Percentiles rank a stretch among this genome's conserved stretches.
Evolutionary conservation across 1,140 invertebrate species (phyloP).

Genomic region (Leptinotarsa texana): DNA sequence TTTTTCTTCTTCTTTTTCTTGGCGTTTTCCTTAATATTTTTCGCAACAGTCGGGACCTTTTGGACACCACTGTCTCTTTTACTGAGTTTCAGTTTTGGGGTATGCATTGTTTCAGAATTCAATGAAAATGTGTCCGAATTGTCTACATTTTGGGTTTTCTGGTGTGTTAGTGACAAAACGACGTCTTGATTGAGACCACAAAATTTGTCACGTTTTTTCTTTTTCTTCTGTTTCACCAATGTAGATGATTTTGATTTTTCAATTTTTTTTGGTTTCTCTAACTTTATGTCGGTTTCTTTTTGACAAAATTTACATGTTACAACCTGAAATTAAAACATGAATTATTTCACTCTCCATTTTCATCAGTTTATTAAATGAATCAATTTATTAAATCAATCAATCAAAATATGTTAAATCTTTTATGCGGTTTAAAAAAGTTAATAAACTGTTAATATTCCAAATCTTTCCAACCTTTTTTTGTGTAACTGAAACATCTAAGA

Average conservation of each 20-base stretch:
- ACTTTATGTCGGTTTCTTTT: constrained; percentile 24
- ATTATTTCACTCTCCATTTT: no score
- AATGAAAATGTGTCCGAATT: not conserved
- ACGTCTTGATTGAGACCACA: constrained; percentile 34
- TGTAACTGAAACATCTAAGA: no score
- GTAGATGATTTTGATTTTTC: not conserved
- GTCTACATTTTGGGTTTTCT: constrained; percentile 1
- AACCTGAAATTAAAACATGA: constrained; percentile 31
- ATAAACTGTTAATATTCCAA: no score
- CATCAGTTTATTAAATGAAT: no score
- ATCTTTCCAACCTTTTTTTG: no score
- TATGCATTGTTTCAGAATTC: not conserved
- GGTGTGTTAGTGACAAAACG: constrained; percentile 20
- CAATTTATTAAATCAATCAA: no score
- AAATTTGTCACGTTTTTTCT: constrained; percentile 41
- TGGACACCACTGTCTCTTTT: constrained; percentile 19
- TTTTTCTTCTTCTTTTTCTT: constrained; percentile 27
- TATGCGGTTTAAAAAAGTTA: no score
- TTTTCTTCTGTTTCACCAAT: constrained; percentile 32
- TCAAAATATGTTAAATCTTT: no score
- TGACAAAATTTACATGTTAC: constrained; percentile 40
- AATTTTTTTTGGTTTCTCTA: constrained; percentile 25
- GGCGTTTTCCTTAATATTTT: constrained; percentile 20
- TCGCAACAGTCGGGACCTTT: not conserved
- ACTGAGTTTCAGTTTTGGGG: constrained; percentile 13